Base-by-base conservation (phyloP, 2,797 vertebrate genomes). In the Esox masquinongy region DNA sequence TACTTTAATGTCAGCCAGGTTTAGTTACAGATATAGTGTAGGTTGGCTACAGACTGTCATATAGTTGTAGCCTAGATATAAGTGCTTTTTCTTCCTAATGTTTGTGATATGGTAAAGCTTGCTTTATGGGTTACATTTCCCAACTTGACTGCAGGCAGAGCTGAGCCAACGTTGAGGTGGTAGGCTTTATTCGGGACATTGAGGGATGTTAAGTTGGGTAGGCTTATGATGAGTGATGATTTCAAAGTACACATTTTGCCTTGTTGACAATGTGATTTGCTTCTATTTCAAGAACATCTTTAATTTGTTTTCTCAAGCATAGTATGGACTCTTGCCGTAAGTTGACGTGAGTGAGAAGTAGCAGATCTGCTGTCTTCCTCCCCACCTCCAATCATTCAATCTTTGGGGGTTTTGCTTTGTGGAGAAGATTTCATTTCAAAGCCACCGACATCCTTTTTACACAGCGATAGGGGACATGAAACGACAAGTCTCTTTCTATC, bases 371-470 rank as follows among this genome's bases (percentile, higher is more conserved):
- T 34, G 31, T 66, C 86, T 83, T 70, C 90, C 85, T 56, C 87
- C 87, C 83, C 89, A 89, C 59, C 39, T 90, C 88, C 87, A 90
- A 90, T 89, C 89, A 93, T 93, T 89, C 86, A 11, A 47, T 87
- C 91, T 92, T 15, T 69, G 9, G 43, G 43, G 43, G 43, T 92
- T 24, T 15, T 15, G 74, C 61, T 16, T 75, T 70, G 14, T 70
- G 29, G 56, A 76, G 53, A 17, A 50, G 61, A 77, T 49, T 72
- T 47, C 22, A 67, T 74, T 31, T 49, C 36, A 24, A 68, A 43
- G 50, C 64, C 16, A 43, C 34, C 61, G 26, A 29, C 39, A 12
- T 17, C 3, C 56, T 43, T 73, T 68, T 74, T 36, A 59, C 24
- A 69, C 64, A 34, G 47, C 49, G 34, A 59, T 11, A 17, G 22